Evolutionary conservation across 2,113 vertebrate genomes (phyloP), one percentile per base, ranked within the genome.

Genomic region (Hippocampus barbouri): DNA sequence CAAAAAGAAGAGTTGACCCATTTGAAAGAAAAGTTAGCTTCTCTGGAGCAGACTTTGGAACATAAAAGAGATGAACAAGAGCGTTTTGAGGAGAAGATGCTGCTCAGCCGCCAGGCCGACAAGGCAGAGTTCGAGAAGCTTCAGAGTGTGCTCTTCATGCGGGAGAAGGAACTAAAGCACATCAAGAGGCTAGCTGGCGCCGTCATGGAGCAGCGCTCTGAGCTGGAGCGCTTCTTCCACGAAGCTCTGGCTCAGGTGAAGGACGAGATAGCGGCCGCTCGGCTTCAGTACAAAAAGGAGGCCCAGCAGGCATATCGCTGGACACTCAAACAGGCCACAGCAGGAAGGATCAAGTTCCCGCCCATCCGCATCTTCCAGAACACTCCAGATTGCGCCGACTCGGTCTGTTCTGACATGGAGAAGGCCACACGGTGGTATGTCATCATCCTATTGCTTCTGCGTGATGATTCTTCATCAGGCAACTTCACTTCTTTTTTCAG

Each of bases 151-250:
- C 86, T 95, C 34, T 68, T 85, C 68, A 83, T 91, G 88, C 94
- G 93, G 51, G 93, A 94, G 60, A 90, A n/a, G 68, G 95, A 97
- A 78, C 83, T 94, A 83, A 91, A 85, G 23, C 78, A 91, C 27
- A 75, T 95, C 41, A 97, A 95, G 85, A 90, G 82, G 72, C 84
- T 94, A 41, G 93, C 93, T 3, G 77, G 72, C 68, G 91, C 88
- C 56, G 85, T 96, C 18, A 83, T 95, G 68, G 90, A 92, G 73
- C 91, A 94, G 79, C 91, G 93, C 71, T 94, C 88, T 18, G 92
- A 95, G 72, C 86, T 95, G 79, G 93, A 96, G 85, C 74, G 69
- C 2, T 96, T 98, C 85, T 95, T 94, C 84, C 87, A 93, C 41
- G 93, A 93, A 70, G 92, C 94, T 10, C 88, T 97, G 69, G 79